These are phyloP conservation scores for Heliconius ismenius DNA, from an alignment of 2,888 invertebrate genomes.

Conservation along the genomic window DNA sequence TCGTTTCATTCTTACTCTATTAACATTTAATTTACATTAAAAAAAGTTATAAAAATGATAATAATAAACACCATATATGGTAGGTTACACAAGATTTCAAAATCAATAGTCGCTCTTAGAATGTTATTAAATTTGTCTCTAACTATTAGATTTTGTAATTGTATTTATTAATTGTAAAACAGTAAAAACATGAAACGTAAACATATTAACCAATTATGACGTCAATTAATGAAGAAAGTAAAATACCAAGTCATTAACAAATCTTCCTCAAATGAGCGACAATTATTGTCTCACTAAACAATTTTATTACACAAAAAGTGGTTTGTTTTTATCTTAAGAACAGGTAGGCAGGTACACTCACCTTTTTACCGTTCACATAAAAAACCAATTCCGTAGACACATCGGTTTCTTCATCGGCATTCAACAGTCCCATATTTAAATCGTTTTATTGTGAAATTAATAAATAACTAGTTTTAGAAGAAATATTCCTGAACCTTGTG, in stretches of 20 bases:
- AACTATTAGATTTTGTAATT: neutral
- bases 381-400: conserved; percentile 67
- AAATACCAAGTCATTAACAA: neutral
- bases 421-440: conserved; percentile 64
- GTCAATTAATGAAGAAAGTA: neutral
- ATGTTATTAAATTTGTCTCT: neutral
- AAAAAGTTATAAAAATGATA: too few relatives aligned
- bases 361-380: conserved; percentile 79
- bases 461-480: conserved; percentile 2
- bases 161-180: neutral
- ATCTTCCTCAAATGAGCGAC: neutral
- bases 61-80: neutral
- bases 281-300: neutral
- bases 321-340: neutral
- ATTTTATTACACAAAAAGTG: neutral
- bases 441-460: neutral
- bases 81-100: neutral
- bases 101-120: neutral
- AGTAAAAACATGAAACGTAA: neutral
- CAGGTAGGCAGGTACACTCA: conserved; percentile 46
- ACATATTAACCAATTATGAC: neutral
- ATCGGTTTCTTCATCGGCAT: conserved; percentile 63
- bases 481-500: conserved; percentile 26
- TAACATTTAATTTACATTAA: too few relatives aligned
- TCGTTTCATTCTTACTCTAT: too few relatives aligned